A percentile compares a stretch with the other conserved stretches of the same genome.
Evolutionary conservation across 2,797 vertebrate genomes (phyloP).

Genomic region (Perdix hodgsoniae): DNA sequence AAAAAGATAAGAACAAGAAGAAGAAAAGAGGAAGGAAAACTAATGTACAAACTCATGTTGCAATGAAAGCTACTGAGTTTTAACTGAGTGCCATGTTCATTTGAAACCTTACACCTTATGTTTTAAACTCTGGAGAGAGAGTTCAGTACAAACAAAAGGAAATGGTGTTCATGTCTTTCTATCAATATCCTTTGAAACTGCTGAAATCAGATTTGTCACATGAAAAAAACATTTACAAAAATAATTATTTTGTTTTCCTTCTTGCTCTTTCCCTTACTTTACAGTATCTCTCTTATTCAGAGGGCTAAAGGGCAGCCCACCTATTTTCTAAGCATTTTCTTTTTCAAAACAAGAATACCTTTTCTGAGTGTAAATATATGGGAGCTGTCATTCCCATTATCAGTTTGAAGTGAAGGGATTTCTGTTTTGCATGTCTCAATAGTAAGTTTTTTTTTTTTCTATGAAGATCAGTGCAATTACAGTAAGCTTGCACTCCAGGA

Average conservation of each 20-base stretch:
- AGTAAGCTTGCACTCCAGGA: not conserved
- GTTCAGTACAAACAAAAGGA: not conserved
- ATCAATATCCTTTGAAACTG: not conserved
- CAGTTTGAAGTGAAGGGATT: not conserved
- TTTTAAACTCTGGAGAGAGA: not conserved
- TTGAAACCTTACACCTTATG: not conserved
- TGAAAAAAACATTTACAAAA: not conserved
- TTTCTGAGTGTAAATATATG: not conserved
- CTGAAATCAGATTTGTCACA: not conserved
- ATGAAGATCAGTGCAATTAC: not conserved
- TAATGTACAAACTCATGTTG: not conserved
- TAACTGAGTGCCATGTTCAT: not conserved
- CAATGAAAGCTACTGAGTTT: not conserved
- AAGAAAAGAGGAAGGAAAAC: not conserved
- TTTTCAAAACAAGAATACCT: not conserved
- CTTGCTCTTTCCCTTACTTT: not conserved
- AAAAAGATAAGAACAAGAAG: not conserved
- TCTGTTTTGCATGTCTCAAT: not conserved
- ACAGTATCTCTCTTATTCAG: not conserved
- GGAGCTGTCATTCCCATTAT: not conserved
- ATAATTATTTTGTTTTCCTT: not conserved
- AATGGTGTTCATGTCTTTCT: not conserved
- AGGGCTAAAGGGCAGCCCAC: not conserved
- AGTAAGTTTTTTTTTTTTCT: not conserved
- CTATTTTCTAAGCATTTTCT: constrained; percentile 1